Evolutionary conservation across 2,797 vertebrate genomes (phyloP).

Genomic region (Mormyrops attenuatus): DNA sequence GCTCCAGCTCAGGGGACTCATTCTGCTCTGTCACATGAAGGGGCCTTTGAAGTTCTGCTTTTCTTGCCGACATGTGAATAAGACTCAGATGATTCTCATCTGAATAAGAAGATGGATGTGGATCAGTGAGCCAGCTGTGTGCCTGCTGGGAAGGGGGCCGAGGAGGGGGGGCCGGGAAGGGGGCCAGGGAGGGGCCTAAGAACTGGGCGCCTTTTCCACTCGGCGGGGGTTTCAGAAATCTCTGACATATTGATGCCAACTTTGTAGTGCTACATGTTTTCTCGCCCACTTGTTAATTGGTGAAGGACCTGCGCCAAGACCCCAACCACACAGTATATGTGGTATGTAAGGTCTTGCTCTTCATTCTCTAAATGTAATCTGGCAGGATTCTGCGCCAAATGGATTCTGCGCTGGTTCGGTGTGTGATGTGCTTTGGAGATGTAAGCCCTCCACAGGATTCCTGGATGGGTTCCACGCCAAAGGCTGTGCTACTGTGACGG

Average conservation of each 20-base stretch:
- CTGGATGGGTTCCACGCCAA: not conserved
- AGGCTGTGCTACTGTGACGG: not conserved
- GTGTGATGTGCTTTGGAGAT: not conserved
- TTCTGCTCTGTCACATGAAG: not conserved
- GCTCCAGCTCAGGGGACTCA: not conserved
- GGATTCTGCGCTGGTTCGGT: not conserved
- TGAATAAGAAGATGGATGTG: not conserved
- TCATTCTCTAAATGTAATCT: not conserved
- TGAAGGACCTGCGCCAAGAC: not conserved
- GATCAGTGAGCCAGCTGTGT: slow-evolving; percentile 2
- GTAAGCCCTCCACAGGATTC: not conserved
- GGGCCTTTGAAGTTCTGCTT: not conserved
- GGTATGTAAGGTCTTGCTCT: not conserved
- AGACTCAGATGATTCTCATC: slow-evolving; percentile 4
- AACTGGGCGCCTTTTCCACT: not conserved
- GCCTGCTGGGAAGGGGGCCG: not conserved
- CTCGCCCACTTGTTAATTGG: not conserved
- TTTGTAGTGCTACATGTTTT: not conserved
- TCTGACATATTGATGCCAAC: not conserved
- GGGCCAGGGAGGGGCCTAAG: not conserved
- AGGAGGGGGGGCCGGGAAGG: too few relatives aligned
- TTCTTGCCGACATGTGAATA: not conserved
- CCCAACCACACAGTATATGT: not conserved
- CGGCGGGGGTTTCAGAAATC: not conserved
- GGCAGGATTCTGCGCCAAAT: not conserved